These are phyloP conservation scores for Pelecanus crispus DNA, from an alignment of 2,113 vertebrate genomes.

Conservation along the genomic window DNA sequence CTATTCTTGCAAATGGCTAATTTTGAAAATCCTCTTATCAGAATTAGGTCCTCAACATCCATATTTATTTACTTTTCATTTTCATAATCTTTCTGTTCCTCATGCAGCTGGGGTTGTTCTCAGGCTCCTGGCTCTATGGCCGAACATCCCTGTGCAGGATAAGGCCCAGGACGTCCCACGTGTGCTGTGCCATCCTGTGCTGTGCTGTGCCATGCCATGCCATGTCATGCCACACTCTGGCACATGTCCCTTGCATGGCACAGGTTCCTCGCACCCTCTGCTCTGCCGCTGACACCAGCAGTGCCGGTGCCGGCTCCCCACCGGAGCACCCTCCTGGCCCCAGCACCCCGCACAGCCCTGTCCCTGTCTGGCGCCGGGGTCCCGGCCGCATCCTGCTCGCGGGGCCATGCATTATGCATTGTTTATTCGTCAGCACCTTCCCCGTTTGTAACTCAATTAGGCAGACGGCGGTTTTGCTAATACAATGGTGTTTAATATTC, in stretches of 20 bases:
- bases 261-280: background rate
- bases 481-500: constrained; percentile 64
- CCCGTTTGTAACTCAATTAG: constrained; percentile 46
- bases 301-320: rapidly evolving
- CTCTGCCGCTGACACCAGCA: background rate
- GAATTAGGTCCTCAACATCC: constrained; percentile 75
- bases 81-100: constrained; percentile 58
- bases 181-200: background rate
- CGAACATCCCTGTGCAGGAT: background rate
- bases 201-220: background rate
- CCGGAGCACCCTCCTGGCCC: background rate
- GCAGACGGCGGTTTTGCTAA: constrained; percentile 30
- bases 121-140: background rate
- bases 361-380: background rate
- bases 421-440: constrained; percentile 50
- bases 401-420: background rate
- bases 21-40: constrained; percentile 81
- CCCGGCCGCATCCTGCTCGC: rapidly evolving
- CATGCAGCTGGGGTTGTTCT: background rate
- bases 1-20: constrained; percentile 76
- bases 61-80: constrained; percentile 78
- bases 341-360: rapidly evolving
- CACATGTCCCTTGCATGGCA: background rate
- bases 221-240: background rate
- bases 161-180: background rate